Evolutionary conservation across 2,113 vertebrate species (phyloP), one percentile per base, ranked within the genome.

Genomic region (Paralichthys olivaceus): DNA sequence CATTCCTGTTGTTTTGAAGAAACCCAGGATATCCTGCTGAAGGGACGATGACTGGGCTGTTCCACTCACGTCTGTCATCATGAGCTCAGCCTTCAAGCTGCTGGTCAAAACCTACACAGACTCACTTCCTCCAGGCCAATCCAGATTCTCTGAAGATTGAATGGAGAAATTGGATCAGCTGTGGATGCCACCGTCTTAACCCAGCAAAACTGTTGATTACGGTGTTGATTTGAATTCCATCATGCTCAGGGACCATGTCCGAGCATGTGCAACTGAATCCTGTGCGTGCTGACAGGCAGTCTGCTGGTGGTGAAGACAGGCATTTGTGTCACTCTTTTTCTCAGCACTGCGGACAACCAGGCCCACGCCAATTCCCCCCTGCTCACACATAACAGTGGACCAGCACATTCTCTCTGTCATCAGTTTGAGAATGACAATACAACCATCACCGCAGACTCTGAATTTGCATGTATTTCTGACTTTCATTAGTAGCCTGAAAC

Each of bases 1-100:
- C 47, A 78, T 68, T 56, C 49, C 67, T 56, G 65, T 45, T 64
- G 63, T 67, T 72, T 32, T 64, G 65, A n/a, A 73, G 74, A 80
- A 80, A 83, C 75, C 71, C 68, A 84, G 83, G 76, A 89, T 79
- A 79, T 86, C 85, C 85, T 82, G 77, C 83, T 51, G 61, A 56
- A 69, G 66, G 75, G 63, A 49, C 45, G 15, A 64, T 74, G 69
- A 55, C 72, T 67, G 73, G 82, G 72, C 69, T 69, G 58, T 57
- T 80, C 77, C 71, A 84, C 57, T 79, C 74, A 64, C 17, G 20
- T 72, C 74, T 83, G 81, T 89, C 83, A 84, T 72, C 79, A 78
- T 68, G 54, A 59, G 73, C 37, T 40, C 72, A 68, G 56, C 75
- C 56, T 63, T 32, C 22, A 0, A 71, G 64, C 71, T 28, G 62